Evolutionary conservation across 2,113 vertebrate genomes (phyloP), one percentile per base, ranked within the genome.

Genomic region (Corythornis madagascariensis): DNA sequence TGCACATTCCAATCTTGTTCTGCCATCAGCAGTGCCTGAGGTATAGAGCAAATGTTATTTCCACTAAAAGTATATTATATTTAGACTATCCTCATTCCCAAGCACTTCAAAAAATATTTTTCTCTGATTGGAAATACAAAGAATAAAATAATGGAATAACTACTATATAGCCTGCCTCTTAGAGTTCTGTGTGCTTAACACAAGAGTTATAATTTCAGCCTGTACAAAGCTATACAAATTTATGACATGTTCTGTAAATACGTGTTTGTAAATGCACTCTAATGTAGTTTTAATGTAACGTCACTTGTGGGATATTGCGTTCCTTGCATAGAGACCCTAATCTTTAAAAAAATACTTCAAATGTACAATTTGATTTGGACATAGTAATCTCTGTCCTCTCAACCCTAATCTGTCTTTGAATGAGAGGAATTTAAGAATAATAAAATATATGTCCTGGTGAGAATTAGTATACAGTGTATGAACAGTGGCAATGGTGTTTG

Each of bases 1-100:
- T 97, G 55, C 94, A 95, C 97, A 97, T 98, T 98, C 97, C 97
- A 97, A 17, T 91, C 95, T 95, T 92, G 21, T 95, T 96, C 91
- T 94, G 94, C 97, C 87, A 92, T 98, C 95, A 93, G 92, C 92
- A 92, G 66, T 88, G 81, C 93, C 92, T 94, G 87, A 93, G 61
- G 69, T 93, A 91, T 93, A 92, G 95, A 96, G 90, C 89, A 96
- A 93, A 73, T 93, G 65, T 87, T 97, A 92, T 97, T 97, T 95
- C 82, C 79, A 77, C 87, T 94, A 78, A 21, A 93, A 90, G 85
- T 95, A 55, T 92, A 75, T 97, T 96, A 50, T 89, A 92, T 93
- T 96, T 96, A 96, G 89, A 76, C 26, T 85, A 81, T 83, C 43
- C 53, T 96, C 28, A 50, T 89, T 95, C 48, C 60, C 70, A 83